Conservation (phyloP, 1,140 invertebrate species). For the Nymphalis io region DNA sequence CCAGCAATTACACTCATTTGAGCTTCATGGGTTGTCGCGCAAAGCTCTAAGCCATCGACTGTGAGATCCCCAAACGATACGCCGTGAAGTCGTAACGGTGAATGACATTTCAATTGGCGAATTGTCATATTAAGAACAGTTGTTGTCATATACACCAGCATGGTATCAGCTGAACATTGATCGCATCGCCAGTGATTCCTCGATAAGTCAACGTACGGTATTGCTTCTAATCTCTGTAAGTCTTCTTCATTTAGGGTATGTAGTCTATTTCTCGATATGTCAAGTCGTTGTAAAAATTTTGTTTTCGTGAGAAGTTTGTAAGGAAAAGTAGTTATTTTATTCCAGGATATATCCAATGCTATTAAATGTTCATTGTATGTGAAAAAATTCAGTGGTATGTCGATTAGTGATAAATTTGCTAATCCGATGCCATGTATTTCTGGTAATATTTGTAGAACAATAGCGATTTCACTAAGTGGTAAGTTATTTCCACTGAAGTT, state of each 20-base stretch:
- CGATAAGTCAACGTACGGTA: conserved; percentile 80
- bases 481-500: conserved; percentile 86
- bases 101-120: conserved; percentile 77
- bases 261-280: conserved; percentile 84
- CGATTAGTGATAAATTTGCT: conserved; percentile 80
- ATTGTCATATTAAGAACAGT: conserved; percentile 79
- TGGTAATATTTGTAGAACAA: conserved; percentile 80
- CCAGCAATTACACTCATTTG: conserved; percentile 83
- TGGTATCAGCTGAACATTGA: conserved; percentile 82
- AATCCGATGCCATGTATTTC: conserved; percentile 82
- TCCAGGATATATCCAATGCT: conserved; percentile 81
- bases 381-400: conserved; percentile 80
- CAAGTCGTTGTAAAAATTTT: conserved; percentile 81
- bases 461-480: conserved; percentile 71
- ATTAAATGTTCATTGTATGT: conserved; percentile 68
- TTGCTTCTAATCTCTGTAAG: conserved; percentile 79
- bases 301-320: conserved; percentile 81
- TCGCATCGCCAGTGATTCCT: conserved; percentile 87
- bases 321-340: conserved; percentile 81
- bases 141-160: conserved; percentile 79
- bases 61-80: conserved; percentile 76
- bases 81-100: conserved; percentile 79
- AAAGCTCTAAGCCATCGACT: conserved; percentile 79
- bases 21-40: conserved; percentile 77
- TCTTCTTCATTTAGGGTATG: conserved; percentile 81